Evolutionary conservation across 2,797 vertebrate species (phyloP), one percentile per base, ranked within the genome.

Genomic region (Ceryle rudis): DNA sequence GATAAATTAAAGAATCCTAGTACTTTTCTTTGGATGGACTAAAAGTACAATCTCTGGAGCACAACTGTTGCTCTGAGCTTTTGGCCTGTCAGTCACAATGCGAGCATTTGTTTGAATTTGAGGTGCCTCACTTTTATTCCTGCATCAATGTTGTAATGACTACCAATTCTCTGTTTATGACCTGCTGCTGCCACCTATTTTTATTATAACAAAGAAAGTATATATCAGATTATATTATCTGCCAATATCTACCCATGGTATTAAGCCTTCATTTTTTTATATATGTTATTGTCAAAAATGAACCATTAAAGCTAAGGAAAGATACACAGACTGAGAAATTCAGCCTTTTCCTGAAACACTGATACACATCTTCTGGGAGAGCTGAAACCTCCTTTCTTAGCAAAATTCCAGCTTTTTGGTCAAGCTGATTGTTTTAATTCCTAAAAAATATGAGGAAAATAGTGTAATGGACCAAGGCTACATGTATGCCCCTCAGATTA

Each of bases 61-160:
- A 31, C 26, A 65, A 33, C 42, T 31, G 25, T 42, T 67, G 37
- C 41, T 60, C 31, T 42, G 31, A 86, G 31, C 26, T 75, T 74
- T 82, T 66, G 26, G 44, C 28, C n/a, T 41, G 17, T 71, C 44
- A 9, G 44, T 72, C 5, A 11, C 44, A 65, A 52, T 22, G 21
- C 0, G 1, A 29, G 13, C 0, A 0, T 37, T 86, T 6, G 0
- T 62, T 42, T 52, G 20, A 21, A 4, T 67, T 74, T 74, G 44
- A 65, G 65, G 7, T 62, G 19, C 49, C 13, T 69, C 49, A 58
- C 47, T 57, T 89, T 61, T 52, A 11, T 65, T 86, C 18, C 10
- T 22, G 1, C 15, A 21, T 42, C 81, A 58, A 17, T 67, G 14
- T 18, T 77, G 19, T 20, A 31, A 61, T 12, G 25, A 37, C 35